Evolutionary conservation across 92 coral and sea anemone genomes (phyloP), one percentile per base, ranked within the genome.

Genomic region (Diadumene lineata): DNA sequence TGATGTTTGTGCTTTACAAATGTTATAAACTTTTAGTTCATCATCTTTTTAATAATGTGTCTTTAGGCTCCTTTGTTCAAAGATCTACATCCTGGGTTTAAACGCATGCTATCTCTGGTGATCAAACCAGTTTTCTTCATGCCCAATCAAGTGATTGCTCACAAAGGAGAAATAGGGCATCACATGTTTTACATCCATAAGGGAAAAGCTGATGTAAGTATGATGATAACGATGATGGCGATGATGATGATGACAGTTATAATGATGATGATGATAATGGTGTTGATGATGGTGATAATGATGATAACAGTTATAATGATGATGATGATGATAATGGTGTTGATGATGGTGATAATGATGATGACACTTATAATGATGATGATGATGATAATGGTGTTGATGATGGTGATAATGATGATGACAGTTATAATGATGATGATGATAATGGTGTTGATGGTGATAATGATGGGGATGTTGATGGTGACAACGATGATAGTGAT

Each of bases 41-140:
- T n/a, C n/a, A n/a, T n/a, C n/a, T n/a, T n/a, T n/a, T n/a, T n/a
- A n/a, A n/a, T n/a, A n/a, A n/a, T n/a, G n/a, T n/a, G n/a, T n/a
- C n/a, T n/a, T n/a, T n/a, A 91, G 97, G 92, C 97, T 56, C 90
- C 92, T 13, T 70, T 91, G 46, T 91, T 91, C 85, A 79, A 76
- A 57, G 81, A 78, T 26, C 81, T 91, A 48, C 73, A 82, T 31
- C 70, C 90, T 26, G 97, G 92, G 7, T 84, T 87, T 69, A 84
- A 84, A 79, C 87, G 97, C 66, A 91, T 91, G 97, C 46, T 91
- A 50, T 87, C 97, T 31, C 53, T 87, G 34, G 92, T 83, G 29
- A 91, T 91, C 71, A 79, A 66, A n/a, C 97, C 92, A 0, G 81
- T 91, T 56, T 91, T 91, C 72, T 91, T 75, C 73, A 80, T 91